phyloP scores from a whole-genome alignment of 2,113 vertebrate genomes.

The Panthera tigris region DNA sequence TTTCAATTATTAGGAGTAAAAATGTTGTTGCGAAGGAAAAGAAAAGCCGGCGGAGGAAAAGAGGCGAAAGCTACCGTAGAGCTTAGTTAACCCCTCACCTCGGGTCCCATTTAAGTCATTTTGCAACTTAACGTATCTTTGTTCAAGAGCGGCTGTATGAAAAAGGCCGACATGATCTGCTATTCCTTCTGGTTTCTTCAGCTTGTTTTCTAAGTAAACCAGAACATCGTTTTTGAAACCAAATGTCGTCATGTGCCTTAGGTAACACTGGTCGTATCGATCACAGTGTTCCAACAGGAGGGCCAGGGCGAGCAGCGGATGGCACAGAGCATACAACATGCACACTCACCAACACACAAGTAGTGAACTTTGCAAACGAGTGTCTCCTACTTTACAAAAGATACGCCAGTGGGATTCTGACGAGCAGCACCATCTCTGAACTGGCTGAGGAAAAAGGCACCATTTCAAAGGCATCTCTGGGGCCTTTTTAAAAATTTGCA shows the following conservation, averaged over 20 bases:
- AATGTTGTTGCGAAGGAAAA: background rate
- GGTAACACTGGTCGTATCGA: background rate
- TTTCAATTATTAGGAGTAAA: background rate
- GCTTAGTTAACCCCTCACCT: background rate
- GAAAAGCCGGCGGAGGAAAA: background rate
- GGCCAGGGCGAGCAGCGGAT: background rate
- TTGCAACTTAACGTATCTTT: slow-evolving; percentile 25
- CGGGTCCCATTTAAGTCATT: background rate
- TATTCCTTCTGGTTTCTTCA: background rate
- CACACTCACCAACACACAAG: background rate
- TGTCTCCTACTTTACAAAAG: background rate
- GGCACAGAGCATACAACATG: background rate
- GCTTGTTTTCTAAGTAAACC: background rate
- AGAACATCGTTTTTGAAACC: background rate
- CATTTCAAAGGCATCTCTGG: background rate
- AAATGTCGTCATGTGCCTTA: background rate
- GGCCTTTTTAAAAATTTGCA: background rate
- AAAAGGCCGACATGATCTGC: background rate
- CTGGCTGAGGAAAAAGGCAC: background rate
- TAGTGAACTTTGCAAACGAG: background rate
- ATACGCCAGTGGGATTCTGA: background rate
- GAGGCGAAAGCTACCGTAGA: background rate
- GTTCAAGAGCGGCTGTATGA: background rate
- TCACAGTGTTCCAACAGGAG: background rate
- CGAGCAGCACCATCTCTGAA: background rate